Evolutionary conservation across 2,113 vertebrate species (phyloP), one percentile per base, ranked within the genome.

Genomic region (Oceanites oceanicus): DNA sequence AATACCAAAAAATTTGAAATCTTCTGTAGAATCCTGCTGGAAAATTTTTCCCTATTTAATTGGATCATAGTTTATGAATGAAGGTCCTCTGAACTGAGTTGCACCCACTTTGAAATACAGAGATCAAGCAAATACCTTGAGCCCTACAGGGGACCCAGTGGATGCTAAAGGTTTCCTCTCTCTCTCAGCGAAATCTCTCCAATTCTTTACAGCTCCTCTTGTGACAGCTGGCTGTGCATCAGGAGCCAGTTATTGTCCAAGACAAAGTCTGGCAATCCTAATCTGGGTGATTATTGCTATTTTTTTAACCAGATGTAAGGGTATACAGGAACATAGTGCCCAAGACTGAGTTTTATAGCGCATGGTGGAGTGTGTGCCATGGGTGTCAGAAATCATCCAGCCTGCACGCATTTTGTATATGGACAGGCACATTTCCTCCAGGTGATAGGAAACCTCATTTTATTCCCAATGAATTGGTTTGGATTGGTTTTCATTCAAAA

Each of bases 341-440:
- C 1, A 2, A 71, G 25, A 11, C 10, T 74, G 83, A 40, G 6
- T 89, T 83, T 66, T 62, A 66, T 42, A 66, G 19, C 13, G 15
- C 2, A 1, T 1, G 2, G 38, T 19, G 12, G 34, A 44, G 7
- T 20, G 10, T 0, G 1, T 23, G 10, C 45, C 13, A 7, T 10
- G 38, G 29, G 5, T 40, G 17, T 50, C 68, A 72, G 58, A 73
- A 91, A 42, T 76, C 20, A 72, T 34, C 42, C 44, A 66, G 7
- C 13, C 22, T 49, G 27, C 13, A 6, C 1, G 1, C 10, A 22
- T 67, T 49, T 63, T 67, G 9, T 67, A 8, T 79, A 42, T 16
- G 8, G 38, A 23, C 25, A 63, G 29, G 13, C 22, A 76, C 19
- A 17, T 68, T 83, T 86, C 25, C 38, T 47, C 22, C 15, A 27